Base-by-base conservation (phyloP, 1,140 invertebrate genomes). In the Ditylenchus dipsaci region DNA sequence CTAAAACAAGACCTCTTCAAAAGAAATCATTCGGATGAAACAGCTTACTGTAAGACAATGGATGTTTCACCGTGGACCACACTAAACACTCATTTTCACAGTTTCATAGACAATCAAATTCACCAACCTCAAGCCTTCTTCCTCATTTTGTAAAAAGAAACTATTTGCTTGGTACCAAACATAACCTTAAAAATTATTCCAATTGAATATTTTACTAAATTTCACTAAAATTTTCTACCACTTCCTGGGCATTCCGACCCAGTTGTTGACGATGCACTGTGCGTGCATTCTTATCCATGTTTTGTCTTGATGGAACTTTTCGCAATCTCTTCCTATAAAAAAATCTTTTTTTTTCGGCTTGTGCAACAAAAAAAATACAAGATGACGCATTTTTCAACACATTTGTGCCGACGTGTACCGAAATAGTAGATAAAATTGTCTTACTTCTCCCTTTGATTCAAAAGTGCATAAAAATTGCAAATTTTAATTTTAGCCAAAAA, bases 291-390 rank as follows among this genome's bases (percentile, higher is more conserved):
- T 65, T 58, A 23, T 53, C 56, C n/a, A 47, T 65, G 1, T 47
- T 60, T 65, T 61, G 63, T 17, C 68, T 64, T 13, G 68, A 70
- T n/a, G 68, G 67, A 23, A 70, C 57, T 49, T 70, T 70, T 26
- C 68, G 33, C 15, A 70, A 56, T 13, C 49, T 65, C 9, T 59
- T 56, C 1, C 68, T 65, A 71, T 15, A 29, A 69, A 13, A 60
- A 26, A 5, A 3, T 23, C 42, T 3, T 17, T 27, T 21, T 49
- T 13, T 45, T 43, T 65, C 27, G 13, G 7, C 0, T 27, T 38
- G 0, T 26, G 23, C 23, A 21, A 53, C n/a, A 8, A 17, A 53
- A 53, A n/a, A n/a, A n/a, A n/a, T n/a, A n/a, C n/a, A n/a, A n/a
- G n/a, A n/a, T n/a, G n/a, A n/a, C n/a, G n/a, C n/a, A n/a, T n/a